Evolutionary conservation across 2,113 vertebrate genomes (phyloP).

Genomic region (Podiceps cristatus): DNA sequence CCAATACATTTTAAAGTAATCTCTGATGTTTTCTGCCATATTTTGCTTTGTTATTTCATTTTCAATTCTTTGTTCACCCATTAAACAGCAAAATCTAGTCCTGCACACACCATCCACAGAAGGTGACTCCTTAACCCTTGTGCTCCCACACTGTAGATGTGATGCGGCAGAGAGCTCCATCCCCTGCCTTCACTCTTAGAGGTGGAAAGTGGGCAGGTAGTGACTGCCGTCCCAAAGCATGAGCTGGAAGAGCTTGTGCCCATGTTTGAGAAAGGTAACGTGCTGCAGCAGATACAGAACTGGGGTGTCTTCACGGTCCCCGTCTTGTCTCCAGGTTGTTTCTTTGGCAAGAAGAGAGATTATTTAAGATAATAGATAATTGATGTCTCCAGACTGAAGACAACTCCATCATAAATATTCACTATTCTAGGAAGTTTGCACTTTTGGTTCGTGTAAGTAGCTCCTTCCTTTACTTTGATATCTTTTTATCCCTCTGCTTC

Average conservation of each 20-base stretch:
- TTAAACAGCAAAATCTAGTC: not conserved
- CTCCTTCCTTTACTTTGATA: not conserved
- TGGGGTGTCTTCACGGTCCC: not conserved
- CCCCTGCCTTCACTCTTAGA: not conserved
- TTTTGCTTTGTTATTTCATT: not conserved
- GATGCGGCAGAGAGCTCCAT: not conserved
- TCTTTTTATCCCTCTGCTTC: not conserved
- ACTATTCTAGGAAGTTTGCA: not conserved
- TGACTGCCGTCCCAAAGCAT: not conserved
- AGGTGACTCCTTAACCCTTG: too few relatives aligned
- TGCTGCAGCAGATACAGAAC: not conserved
- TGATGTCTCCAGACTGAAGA: not conserved
- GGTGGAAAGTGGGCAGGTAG: not conserved
- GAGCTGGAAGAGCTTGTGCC: not conserved
- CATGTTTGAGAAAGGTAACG: not conserved
- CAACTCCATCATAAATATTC: not conserved
- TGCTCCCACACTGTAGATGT: not conserved
- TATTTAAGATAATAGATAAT: not conserved
- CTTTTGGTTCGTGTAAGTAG: not conserved
- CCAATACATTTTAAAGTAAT: not conserved
- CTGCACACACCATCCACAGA: not conserved
- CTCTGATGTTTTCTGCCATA: not conserved
- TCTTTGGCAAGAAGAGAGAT: not conserved
- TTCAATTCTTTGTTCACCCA: not conserved
- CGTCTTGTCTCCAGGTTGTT: not conserved